phyloP scores from a whole-genome alignment of 2,113 vertebrate genomes.

The Fulica atra region DNA sequence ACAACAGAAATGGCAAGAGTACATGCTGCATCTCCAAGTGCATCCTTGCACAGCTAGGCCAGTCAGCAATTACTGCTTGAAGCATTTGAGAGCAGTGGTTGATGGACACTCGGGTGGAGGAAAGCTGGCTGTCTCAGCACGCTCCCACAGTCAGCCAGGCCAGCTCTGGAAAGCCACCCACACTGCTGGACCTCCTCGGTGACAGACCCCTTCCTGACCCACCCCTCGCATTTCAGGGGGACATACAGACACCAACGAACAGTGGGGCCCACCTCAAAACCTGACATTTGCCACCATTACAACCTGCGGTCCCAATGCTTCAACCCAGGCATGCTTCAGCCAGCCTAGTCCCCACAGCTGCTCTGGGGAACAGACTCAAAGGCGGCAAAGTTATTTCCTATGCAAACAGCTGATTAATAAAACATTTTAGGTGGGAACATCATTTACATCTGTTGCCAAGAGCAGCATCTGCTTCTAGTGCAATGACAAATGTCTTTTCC shows the following conservation, averaged over 20 bases:
- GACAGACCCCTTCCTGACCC: background rate
- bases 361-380: background rate
- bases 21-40: background rate
- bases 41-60: background rate
- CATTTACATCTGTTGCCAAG: background rate
- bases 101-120: fast-evolving
- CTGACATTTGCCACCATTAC: fast-evolving
- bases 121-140: background rate
- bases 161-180: background rate
- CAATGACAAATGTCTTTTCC: background rate
- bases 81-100: background rate
- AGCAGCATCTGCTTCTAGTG: background rate
- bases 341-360: fast-evolving
- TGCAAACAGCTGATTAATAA: background rate
- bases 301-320: fast-evolving
- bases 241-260: fast-evolving
- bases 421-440: background rate
- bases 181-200: fast-evolving
- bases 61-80: background rate
- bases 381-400: background rate
- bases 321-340: fast-evolving
- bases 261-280: fast-evolving
- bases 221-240: background rate
- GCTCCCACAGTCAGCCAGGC: background rate
- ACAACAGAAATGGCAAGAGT: background rate